A percentile compares a stretch with the other conserved stretches of the same genome.
phyloP scores from a whole-genome alignment of 2,113 vertebrate genomes.

The Athene noctua region DNA sequence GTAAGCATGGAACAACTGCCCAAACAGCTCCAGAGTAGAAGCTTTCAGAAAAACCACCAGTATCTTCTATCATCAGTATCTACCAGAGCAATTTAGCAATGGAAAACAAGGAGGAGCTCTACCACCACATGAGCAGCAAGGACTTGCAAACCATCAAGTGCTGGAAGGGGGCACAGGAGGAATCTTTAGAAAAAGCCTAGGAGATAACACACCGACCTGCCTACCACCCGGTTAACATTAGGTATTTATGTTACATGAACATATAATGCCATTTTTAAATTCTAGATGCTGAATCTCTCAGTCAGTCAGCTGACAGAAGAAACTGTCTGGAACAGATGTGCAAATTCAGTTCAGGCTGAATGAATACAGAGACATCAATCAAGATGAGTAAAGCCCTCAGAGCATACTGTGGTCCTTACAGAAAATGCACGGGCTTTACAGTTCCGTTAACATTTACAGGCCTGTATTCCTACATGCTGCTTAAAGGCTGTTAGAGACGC shows the following conservation, averaged over 20 bases:
- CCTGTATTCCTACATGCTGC: background rate
- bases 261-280: background rate
- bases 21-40: background rate
- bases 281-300: background rate
- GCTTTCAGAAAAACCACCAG: background rate
- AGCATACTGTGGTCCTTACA: background rate
- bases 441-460: background rate
- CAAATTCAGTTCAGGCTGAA: background rate
- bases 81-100: background rate
- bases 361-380: background rate
- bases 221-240: background rate
- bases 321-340: background rate
- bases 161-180: background rate
- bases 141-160: background rate
- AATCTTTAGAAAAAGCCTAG: slow-evolving; percentile 20
- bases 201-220: background rate
- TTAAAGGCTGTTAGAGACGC: background rate
- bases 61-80: background rate
- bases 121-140: background rate
- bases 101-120: background rate
- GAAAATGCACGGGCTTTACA: background rate
- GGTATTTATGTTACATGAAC: background rate
- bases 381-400: background rate
- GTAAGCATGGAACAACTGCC: background rate
- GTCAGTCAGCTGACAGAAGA: background rate